These are phyloP conservation scores for Pangasianodon hypophthalmus DNA, from an alignment of 2,113 vertebrate species.

Conservation along the genomic window DNA sequence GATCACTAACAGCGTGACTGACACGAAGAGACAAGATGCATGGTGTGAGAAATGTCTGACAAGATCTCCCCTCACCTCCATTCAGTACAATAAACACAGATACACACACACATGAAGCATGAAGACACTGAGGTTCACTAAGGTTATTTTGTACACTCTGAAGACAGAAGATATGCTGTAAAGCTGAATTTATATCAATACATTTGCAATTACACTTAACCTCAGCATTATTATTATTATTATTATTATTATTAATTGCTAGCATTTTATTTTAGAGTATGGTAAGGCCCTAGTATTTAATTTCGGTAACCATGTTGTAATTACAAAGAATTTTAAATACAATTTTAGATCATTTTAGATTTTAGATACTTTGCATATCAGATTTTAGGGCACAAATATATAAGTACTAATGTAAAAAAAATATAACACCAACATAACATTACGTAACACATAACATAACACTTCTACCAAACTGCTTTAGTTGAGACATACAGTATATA, in stretches of 20 bases:
- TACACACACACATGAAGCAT: not conserved
- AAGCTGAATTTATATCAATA: not conserved
- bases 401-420: too few relatives aligned
- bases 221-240: not conserved
- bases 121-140: not conserved
- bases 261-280: not conserved
- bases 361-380: not conserved
- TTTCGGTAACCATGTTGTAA: not conserved
- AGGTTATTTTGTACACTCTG: not conserved
- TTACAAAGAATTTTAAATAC: not conserved
- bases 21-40: conserved; percentile 16
- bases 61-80: conserved; percentile 4
- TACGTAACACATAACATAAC: too few relatives aligned
- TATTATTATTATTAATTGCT: not conserved
- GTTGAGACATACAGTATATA: too few relatives aligned
- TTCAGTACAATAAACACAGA: not conserved
- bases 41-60: conserved; percentile 21
- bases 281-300: not conserved
- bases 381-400: too few relatives aligned
- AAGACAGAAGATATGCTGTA: not conserved
- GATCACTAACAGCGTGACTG: conserved; percentile 25
- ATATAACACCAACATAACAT: too few relatives aligned
- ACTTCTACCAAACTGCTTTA: too few relatives aligned
- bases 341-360: not conserved
- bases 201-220: not conserved